Evolutionary conservation across 2,888 invertebrate genomes (phyloP), one percentile per base, ranked within the genome.

Genomic region (Peribatodes rhomboidaria): DNA sequence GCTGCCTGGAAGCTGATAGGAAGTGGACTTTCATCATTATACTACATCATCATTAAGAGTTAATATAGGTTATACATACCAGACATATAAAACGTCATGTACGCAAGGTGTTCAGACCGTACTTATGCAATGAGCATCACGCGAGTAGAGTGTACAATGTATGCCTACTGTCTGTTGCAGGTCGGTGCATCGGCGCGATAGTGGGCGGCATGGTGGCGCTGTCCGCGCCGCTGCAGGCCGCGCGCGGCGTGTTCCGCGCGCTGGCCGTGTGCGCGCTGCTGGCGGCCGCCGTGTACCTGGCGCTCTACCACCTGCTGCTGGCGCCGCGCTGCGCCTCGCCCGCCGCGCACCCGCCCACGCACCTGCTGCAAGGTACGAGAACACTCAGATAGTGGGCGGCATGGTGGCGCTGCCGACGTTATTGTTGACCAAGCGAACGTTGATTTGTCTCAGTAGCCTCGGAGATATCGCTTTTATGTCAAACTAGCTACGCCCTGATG

Each of bases 281-380:
- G 41, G 92, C 95, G 16, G 96, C 96, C 0, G 91, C 94, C 0
- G 70, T 95, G 3, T 97, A 97, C 87, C 96, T 97, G 71, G 87
- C 95, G 33, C 83, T 96, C 1, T 97, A 97, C 84, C 96, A 97
- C 82, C 94, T 96, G 78, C 92, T 96, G 78, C 87, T 97, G 76
- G 96, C 96, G 56, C 96, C 97, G 39, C 94, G 95, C 63, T 97
- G 96, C 85, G 95, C 95, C 53, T 95, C 96, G 33, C 95, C 95
- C 71, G 92, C 95, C 27, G 95, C 95, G 27, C 94, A 96, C 13
- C 94, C 95, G 71, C 96, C 96, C 50, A 94, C 94, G 35, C 94
- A 95, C 37, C 88, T 95, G 65, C 91, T 95, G 65, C 95, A 95
- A 94, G 95, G 96, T 95, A n/a, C n/a, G n/a, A n/a, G n/a, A n/a